These are phyloP conservation scores for Alviniconcha strummeri DNA, from an alignment of 2,888 invertebrate species.

Conservation along the genomic window DNA sequence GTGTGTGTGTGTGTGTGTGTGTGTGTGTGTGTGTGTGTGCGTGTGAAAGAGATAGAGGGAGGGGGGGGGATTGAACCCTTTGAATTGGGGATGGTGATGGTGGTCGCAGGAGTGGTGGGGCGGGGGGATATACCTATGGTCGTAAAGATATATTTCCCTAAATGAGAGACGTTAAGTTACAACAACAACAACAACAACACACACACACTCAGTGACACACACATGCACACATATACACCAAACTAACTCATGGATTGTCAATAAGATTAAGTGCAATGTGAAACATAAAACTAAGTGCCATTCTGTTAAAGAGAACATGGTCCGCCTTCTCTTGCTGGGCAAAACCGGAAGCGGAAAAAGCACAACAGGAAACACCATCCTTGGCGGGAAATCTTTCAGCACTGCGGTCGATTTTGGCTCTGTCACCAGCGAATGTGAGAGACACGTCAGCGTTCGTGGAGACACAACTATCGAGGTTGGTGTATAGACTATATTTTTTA, in stretches of 20 bases:
- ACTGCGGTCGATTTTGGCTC: constrained; percentile 10
- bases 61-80: neutral
- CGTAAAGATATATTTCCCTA: neutral
- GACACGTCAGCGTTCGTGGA: neutral
- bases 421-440: constrained; percentile 16
- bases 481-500: neutral
- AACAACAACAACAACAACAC: neutral
- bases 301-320: neutral
- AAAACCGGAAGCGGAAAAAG: constrained; percentile 31
- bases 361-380: constrained; percentile 27
- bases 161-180: neutral
- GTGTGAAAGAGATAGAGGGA: neutral
- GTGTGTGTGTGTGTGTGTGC: neutral
- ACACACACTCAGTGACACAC: neutral
- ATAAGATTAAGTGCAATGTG: neutral
- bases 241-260: neutral
- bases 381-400: constrained; percentile 18
- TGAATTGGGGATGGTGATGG: neutral
- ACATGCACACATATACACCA: neutral
- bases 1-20: neutral
- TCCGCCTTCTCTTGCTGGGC: constrained; percentile 26
- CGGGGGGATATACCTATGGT: neutral
- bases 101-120: too few relatives aligned
- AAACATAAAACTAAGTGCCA: neutral
- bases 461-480: constrained; percentile 14